Evolutionary conservation across 2,888 invertebrate species (phyloP).

Genomic region (Meganola albula): DNA sequence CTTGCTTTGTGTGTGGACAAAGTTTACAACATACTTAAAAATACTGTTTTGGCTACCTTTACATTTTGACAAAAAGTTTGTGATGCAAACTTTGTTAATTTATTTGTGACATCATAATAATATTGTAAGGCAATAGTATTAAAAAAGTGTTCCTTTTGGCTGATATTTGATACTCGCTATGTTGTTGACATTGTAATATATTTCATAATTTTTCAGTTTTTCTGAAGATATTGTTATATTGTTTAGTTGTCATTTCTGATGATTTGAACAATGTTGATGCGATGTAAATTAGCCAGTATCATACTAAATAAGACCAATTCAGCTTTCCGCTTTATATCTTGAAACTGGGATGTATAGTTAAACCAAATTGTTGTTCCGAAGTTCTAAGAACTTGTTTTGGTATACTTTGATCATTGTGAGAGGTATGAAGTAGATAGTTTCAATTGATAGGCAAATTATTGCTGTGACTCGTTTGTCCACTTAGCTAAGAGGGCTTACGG

Average conservation of each 20-base stretch:
- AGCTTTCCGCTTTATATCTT: slow-evolving; percentile 28
- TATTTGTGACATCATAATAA: slow-evolving; percentile 9
- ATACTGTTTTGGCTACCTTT: slow-evolving; percentile 20
- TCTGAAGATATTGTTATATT: slow-evolving; percentile 8
- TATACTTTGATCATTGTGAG: slow-evolving; percentile 14
- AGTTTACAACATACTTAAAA: slow-evolving; percentile 1
- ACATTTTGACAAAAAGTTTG: slow-evolving; percentile 7
- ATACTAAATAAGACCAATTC: neutral
- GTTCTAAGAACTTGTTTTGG: slow-evolving; percentile 15
- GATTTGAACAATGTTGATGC: too few relatives aligned
- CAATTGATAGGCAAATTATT: slow-evolving; percentile 14
- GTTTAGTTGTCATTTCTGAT: too few relatives aligned
- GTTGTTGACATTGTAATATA: too few relatives aligned
- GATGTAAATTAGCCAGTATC: too few relatives aligned
- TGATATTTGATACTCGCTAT: too few relatives aligned
- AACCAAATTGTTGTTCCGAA: slow-evolving; percentile 18
- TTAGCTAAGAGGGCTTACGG: slow-evolving; percentile 9
- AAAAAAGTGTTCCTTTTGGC: too few relatives aligned
- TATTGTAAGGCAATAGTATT: too few relatives aligned
- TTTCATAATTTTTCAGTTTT: slow-evolving; percentile 23
- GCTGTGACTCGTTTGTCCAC: slow-evolving; percentile 15
- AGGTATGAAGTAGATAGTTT: slow-evolving; percentile 27
- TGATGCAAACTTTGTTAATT: slow-evolving; percentile 1
- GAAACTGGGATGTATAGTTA: slow-evolving; percentile 18
- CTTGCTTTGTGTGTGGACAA: slow-evolving; percentile 2